Evolutionary conservation across 2,797 vertebrate species (phyloP), one percentile per base, ranked within the genome.

Genomic region (Tarsius wallacei): DNA sequence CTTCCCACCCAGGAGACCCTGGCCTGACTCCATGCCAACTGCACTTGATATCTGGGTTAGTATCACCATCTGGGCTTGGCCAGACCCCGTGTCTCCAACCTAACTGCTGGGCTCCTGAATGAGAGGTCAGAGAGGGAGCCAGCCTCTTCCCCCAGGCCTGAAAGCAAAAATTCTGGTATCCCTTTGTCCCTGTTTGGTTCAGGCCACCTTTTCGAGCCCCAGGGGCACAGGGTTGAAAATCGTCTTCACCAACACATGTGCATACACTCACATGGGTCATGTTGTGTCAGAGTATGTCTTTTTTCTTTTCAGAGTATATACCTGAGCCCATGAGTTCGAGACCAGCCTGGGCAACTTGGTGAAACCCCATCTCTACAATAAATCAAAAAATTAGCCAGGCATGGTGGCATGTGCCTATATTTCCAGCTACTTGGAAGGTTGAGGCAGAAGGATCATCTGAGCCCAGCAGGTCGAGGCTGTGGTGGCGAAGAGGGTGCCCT

Each of bases 61-160:
- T 64, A 36, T 13, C 3, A 0, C n/a, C 78, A 64, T 0, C 5
- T 22, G 53, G 74, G 26, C 61, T 87, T 36, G 36, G 63, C 53
- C 57, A 88, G 71, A 42, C 42, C 59, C 49, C 51, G 14, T 12
- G 26, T 51, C 33, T 83, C 59, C 83, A 71, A 11, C 36, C 31
- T 78, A 81, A n/a, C 55, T 78, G 61, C 42, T 57, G 68, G 89
- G 51, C 51, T 96, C 80, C 86, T 61, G 90, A 63, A 10, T 9
- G 26, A 87, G 59, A 96, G 61, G 11, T 81, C 91, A 59, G 84
- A 55, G 63, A 73, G 90, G 73, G 78, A 77, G 28, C 42, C 11
- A 8, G 36, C 33, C 55, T 64, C 16, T 36, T 47, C 26, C 42
- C 68, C 33, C 36, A 57, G 68, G n/a, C n/a, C 61, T 49, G 22